Evolutionary conservation across 2,888 invertebrate genomes (phyloP).

Genomic region (Siphonodentalium dalli): DNA sequence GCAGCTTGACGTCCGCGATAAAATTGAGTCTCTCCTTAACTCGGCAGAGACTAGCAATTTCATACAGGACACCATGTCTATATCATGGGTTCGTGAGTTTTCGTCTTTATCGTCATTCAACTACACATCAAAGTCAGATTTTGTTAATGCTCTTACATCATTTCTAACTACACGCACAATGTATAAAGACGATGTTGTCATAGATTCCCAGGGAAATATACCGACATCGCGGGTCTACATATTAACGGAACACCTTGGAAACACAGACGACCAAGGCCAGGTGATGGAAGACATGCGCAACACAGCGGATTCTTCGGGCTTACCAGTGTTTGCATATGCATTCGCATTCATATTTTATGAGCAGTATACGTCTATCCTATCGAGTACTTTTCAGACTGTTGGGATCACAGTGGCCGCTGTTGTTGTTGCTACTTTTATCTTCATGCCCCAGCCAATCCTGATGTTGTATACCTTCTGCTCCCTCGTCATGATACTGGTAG

Average conservation of each 20-base stretch:
- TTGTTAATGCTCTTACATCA: conserved; percentile 11
- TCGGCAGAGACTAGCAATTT: conserved; percentile 6
- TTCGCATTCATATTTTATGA: conserved; percentile 45
- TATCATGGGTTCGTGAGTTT: conserved; percentile 23
- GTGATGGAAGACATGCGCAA: conserved; percentile 39
- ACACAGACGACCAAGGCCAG: conserved; percentile 69
- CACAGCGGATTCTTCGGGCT: conserved; percentile 26
- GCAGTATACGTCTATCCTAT: conserved; percentile 43
- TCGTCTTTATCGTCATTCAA: conserved; percentile 4
- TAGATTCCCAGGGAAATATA: conserved; percentile 66
- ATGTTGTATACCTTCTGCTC: conserved; percentile 38
- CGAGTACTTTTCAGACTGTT: conserved; percentile 43
- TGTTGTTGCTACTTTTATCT: conserved; percentile 42
- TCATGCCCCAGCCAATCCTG: conserved; percentile 45
- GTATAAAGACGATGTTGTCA: conserved; percentile 28
- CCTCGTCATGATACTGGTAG: conserved; percentile 42
- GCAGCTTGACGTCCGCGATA: not conserved
- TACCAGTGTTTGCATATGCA: conserved; percentile 35
- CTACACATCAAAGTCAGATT: conserved; percentile 6
- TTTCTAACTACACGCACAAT: conserved; percentile 8
- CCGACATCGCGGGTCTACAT: conserved; percentile 84
- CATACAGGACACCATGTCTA: conserved; percentile 14
- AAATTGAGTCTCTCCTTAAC: conserved; percentile 11
- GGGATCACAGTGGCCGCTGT: conserved; percentile 45
- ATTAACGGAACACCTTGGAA: conserved; percentile 87